Percentiles rank a stretch among this genome's conserved stretches.
phyloP scores from a whole-genome alignment of 1,140 invertebrate species.

The Phymorhynchus buccinoides region DNA sequence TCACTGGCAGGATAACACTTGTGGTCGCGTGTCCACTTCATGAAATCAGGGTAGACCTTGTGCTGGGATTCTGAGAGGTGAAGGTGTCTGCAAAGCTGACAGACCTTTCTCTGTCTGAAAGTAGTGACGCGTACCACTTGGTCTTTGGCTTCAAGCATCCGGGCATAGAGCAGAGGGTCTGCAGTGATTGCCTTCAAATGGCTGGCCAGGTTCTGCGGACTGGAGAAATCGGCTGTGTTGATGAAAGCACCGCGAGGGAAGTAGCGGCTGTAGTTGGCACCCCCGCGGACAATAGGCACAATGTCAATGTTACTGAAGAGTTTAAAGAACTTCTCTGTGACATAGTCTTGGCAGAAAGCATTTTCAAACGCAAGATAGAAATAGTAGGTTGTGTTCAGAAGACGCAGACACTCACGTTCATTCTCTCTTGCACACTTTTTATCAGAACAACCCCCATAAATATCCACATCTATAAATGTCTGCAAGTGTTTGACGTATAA shows the following conservation, averaged over 20 bases:
- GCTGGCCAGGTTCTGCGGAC: constrained; percentile 87
- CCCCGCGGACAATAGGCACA: constrained; percentile 82
- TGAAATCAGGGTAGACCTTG: neutral
- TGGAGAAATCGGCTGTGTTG: constrained; percentile 94
- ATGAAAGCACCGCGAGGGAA: constrained; percentile 80
- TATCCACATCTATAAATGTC: constrained; percentile 77
- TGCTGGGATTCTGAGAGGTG: neutral
- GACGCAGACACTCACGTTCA: constrained; percentile 83
- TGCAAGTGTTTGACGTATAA: constrained; percentile 62
- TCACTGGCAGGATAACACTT: neutral
- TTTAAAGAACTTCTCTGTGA: constrained; percentile 91
- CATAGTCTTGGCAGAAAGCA: constrained; percentile 74
- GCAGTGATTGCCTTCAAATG: constrained; percentile 81
- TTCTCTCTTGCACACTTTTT: constrained; percentile 32
- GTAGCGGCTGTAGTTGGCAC: constrained; percentile 73
- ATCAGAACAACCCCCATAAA: constrained; percentile 78
- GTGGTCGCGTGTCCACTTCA: neutral
- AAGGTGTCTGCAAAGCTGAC: constrained; percentile 35
- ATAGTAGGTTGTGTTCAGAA: constrained; percentile 47
- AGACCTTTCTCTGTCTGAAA: neutral
- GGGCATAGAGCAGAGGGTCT: constrained; percentile 64
- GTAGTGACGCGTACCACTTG: neutral
- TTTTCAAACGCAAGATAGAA: constrained; percentile 79
- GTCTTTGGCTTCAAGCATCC: constrained; percentile 34
- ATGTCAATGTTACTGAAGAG: constrained; percentile 65